Base-by-base conservation (phyloP, 2,888 invertebrate species). In the Pimpla rufipes region DNA sequence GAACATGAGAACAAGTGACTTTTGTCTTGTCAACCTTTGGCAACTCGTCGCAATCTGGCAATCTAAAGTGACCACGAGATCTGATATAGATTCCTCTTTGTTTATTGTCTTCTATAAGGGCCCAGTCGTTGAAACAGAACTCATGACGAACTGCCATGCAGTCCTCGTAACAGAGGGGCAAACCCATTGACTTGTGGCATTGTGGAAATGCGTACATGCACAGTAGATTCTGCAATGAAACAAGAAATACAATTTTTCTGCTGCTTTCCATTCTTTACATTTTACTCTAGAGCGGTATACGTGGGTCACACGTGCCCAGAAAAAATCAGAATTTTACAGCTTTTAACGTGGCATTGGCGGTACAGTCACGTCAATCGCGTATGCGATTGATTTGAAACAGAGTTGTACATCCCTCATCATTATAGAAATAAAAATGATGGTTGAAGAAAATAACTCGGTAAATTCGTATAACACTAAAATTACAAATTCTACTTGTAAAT, bases 111-210 rank as follows among this genome's bases (percentile, higher is more conserved):
- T 98, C 98, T 77, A 98, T 96, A 79, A 97, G 94, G 29, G 97
- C 97, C 98, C 99, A 99, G 92, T 98, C 98, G 91, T 97, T 97
- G 93, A 97, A 98, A 93, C 99, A 99, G 93, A 98, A 97, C 90
- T 98, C 96, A 93, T 97, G 96, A 92, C 97, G 96, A 35, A 98
- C 97, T 74, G 98, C 98, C 92, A 97, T 95, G 92, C 99, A 99
- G 92, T 98, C 98, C 94, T 99, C 98, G 91, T 97, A 97, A 93
- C 98, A 98, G 5, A 98, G 94, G 4, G 98, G 97, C 81, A 98
- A 94, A 71, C 95, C 96, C 85, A 95, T 94, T 3, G 97, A 96
- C 80, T 95, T 95, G 68, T 96, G 96, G 91, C 98, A 98, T 90
- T 96, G 96, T 2, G 98, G 98, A 94, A 98, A 99, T 68, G 98